Evolutionary conservation across 2,113 vertebrate species (phyloP).

Genomic region (Centrocercus urophasianus): DNA sequence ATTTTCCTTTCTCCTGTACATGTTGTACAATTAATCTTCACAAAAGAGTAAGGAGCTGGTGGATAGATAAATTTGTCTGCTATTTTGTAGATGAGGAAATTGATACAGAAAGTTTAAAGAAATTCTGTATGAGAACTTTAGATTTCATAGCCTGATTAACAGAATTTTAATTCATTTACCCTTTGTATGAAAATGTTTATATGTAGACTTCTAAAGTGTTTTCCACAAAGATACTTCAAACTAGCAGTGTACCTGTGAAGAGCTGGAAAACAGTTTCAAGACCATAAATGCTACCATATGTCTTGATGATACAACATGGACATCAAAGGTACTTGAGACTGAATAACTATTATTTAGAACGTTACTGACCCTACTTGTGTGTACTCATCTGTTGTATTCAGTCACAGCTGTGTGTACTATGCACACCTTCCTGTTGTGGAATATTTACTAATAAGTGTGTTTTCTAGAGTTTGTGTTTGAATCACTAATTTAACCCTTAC

Average conservation of each 20-base stretch:
- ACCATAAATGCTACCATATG: accelerated
- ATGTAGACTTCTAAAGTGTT: neutral
- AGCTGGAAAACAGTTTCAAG: neutral
- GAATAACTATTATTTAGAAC: neutral
- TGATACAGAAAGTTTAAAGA: neutral
- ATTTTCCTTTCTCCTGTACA: neutral
- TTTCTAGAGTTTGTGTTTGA: neutral
- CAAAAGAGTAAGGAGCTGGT: neutral
- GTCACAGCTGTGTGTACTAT: neutral
- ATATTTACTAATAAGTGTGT: neutral
- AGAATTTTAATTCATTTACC: neutral
- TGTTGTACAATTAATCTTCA: neutral
- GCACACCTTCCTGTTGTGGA: neutral
- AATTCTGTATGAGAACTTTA: neutral
- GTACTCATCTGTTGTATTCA: neutral
- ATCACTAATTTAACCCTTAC: neutral
- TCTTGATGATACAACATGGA: neutral
- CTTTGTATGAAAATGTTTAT: neutral
- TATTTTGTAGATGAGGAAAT: neutral
- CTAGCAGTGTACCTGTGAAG: neutral
- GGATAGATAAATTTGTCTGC: neutral
- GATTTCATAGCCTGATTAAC: neutral
- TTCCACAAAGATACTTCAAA: neutral
- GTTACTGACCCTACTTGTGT: neutral
- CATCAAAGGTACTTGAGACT: neutral